These are phyloP conservation scores for Sceliomorpha sp. DNA, from an alignment of 2,888 invertebrate species.

Conservation along the genomic window DNA sequence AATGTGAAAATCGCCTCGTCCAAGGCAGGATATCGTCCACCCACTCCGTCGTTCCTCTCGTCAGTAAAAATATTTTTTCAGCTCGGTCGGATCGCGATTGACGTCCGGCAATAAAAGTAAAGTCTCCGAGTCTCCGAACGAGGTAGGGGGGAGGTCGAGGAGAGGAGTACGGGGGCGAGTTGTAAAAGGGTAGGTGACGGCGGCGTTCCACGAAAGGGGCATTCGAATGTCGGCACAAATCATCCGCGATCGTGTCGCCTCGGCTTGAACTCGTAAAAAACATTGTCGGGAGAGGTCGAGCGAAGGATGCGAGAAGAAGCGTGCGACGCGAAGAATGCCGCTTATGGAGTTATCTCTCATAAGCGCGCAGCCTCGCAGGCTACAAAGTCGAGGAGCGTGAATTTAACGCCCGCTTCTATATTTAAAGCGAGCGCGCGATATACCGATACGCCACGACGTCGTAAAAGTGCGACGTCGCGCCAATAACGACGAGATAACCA, in stretches of 20 bases:
- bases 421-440: conserved; percentile 20
- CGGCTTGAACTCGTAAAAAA: conserved; percentile 33
- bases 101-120: conserved; percentile 33
- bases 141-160: too few relatives aligned
- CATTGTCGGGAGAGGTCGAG: conserved; percentile 4
- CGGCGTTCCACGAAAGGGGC: conserved; percentile 37
- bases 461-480: background rate
- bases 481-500: background rate
- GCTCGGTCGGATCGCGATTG: conserved; percentile 14
- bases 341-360: conserved; percentile 42
- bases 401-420: conserved; percentile 31
- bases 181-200: too few relatives aligned
- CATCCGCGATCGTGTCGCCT: conserved; percentile 16
- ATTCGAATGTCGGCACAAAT: conserved; percentile 47
- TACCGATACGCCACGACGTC: conserved; percentile 5
- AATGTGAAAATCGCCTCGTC: too few relatives aligned
- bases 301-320: conserved; percentile 24
- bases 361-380: conserved; percentile 2
- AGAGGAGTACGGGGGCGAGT: too few relatives aligned
- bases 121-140: conserved; percentile 1
- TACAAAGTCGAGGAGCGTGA: background rate
- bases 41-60: too few relatives aligned
- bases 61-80: too few relatives aligned
- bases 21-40: too few relatives aligned
- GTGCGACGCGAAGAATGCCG: conserved; percentile 24